Evolutionary conservation across 2,888 invertebrate genomes (phyloP).

Genomic region (Andrena dorsata): DNA sequence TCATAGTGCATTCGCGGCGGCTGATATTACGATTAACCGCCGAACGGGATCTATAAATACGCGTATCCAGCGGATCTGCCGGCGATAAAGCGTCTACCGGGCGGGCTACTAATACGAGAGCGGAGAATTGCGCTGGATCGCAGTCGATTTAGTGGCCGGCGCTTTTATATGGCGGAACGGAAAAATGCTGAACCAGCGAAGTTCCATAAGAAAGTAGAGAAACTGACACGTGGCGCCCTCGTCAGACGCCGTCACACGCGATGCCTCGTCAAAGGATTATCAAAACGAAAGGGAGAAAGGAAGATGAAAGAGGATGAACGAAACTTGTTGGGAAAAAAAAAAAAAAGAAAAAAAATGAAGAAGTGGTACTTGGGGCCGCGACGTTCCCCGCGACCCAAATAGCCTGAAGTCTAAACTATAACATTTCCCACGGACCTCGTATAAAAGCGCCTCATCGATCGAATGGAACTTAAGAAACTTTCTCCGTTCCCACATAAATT

Average conservation of each 20-base stretch:
- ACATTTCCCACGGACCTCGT: not conserved
- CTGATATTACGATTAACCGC: slow-evolving; percentile 29
- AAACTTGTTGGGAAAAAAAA: slow-evolving; percentile 35
- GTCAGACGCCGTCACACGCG: slow-evolving; percentile 61
- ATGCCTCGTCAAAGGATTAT: slow-evolving; percentile 46
- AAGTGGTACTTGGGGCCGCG: not conserved
- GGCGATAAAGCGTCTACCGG: slow-evolving; percentile 1
- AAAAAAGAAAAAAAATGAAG: too few species aligned
- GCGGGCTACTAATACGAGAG: slow-evolving; percentile 32
- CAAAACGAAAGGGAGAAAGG: not conserved
- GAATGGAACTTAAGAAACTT: not conserved
- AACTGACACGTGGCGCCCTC: slow-evolving; percentile 82
- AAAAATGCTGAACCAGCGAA: slow-evolving; percentile 74
- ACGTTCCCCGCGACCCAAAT: not conserved
- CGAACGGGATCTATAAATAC: slow-evolving; percentile 25
- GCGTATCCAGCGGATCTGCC: not conserved
- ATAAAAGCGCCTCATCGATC: slow-evolving; percentile 13
- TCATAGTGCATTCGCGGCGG: slow-evolving; percentile 55
- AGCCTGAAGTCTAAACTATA: not conserved
- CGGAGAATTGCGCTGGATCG: slow-evolving; percentile 52
- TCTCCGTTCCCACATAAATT: slow-evolving; percentile 4
- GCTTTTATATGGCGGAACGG: slow-evolving; percentile 72
- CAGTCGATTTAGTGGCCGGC: slow-evolving; percentile 62
- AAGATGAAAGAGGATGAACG: slow-evolving; percentile 40
- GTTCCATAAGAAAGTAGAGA: slow-evolving; percentile 73